These are phyloP conservation scores for Thalassoma bifasciatum DNA, from an alignment of 2,113 vertebrate species.

Conservation along the genomic window DNA sequence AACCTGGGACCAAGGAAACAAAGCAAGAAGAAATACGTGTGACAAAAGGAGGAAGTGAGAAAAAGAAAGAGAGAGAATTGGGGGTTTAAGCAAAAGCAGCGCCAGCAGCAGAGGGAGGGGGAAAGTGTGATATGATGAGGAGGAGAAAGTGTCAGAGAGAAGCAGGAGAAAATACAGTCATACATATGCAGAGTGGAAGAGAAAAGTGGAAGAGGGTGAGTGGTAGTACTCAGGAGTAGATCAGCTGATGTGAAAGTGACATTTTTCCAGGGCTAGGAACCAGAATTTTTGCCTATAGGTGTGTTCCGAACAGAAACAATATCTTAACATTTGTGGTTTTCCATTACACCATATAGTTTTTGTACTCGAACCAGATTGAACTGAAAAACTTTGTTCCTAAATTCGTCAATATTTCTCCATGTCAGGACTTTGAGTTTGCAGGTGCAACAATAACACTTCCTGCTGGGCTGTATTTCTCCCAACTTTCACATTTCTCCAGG, in stretches of 20 bases:
- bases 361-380: no score
- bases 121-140: constrained; percentile 1
- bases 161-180: constrained; percentile 4
- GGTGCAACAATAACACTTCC: no score
- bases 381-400: no score
- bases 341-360: no score
- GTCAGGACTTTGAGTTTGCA: no score
- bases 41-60: neutral
- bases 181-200: neutral
- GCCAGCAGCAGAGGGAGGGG: constrained; percentile 30
- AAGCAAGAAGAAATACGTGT: constrained; percentile 1
- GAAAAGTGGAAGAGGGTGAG: neutral
- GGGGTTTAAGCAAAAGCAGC: neutral
- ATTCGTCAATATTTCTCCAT: no score
- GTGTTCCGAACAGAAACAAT: no score
- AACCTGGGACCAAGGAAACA: constrained; percentile 10
- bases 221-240: constrained; percentile 1
- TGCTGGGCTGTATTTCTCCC: no score
- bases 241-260: neutral
- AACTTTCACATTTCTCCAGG: no score
- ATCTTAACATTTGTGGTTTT: no score
- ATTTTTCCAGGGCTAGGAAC: no score
- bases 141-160: constrained; percentile 22
- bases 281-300: no score
- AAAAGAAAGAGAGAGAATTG: constrained; percentile 2